Percentiles rank a stretch among this genome's conserved stretches.
Evolutionary conservation across 2,888 invertebrate genomes (phyloP).

Genomic region (Plutella xylostella): DNA sequence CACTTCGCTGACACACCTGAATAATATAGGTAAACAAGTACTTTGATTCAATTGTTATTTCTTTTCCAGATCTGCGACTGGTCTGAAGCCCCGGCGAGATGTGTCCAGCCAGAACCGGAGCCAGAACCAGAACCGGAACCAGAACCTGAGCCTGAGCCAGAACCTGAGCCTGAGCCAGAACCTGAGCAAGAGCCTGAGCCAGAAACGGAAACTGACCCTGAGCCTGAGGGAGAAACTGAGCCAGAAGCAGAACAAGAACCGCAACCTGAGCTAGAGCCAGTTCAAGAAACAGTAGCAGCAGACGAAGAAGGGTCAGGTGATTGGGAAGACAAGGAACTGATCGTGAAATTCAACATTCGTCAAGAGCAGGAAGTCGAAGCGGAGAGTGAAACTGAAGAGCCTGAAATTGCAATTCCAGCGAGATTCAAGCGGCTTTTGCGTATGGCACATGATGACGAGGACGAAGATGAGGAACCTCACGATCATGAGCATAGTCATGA

Average conservation of each 20-base stretch:
- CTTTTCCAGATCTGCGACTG: slow-evolving; percentile 44
- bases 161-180: slow-evolving; percentile 11
- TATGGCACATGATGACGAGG: slow-evolving; percentile 5
- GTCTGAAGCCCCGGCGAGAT: slow-evolving; percentile 34
- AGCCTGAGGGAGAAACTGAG: slow-evolving; percentile 42
- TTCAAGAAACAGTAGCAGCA: slow-evolving; percentile 29
- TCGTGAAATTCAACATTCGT: background rate
- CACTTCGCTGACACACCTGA: too few species aligned
- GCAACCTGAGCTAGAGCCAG: slow-evolving; percentile 30
- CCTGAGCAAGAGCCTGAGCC: slow-evolving; percentile 32
- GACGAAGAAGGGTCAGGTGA: slow-evolving; percentile 11
- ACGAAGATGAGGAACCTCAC: slow-evolving; percentile 2
- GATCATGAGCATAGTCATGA: slow-evolving; percentile 4
- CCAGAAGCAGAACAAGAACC: slow-evolving; percentile 43
- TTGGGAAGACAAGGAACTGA: background rate
- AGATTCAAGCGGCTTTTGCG: background rate
- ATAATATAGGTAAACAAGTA: too few species aligned
- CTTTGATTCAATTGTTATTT: background rate
- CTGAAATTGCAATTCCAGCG: background rate
- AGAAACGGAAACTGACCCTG: slow-evolving; percentile 11
- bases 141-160: slow-evolving; percentile 8
- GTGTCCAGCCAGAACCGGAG: slow-evolving; percentile 16
- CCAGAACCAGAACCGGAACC: slow-evolving; percentile 11
- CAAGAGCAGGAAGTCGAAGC: background rate
- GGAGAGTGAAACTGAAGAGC: background rate